phyloP scores from a whole-genome alignment of 2,113 vertebrate genomes.

The Uria lomvia region DNA sequence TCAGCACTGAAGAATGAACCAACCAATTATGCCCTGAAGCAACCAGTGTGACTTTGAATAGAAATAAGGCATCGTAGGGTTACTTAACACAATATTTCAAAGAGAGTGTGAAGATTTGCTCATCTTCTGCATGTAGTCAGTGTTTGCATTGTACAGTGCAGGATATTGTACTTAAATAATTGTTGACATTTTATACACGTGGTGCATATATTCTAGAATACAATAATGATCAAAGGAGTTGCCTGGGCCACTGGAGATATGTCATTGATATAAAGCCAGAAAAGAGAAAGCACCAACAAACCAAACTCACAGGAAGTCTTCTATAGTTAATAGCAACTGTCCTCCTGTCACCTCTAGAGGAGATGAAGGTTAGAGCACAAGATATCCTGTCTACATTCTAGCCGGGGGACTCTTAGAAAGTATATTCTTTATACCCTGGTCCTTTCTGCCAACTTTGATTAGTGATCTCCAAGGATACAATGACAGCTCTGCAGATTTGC shows the following conservation, averaged over 20 bases:
- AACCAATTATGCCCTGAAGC: slow-evolving; percentile 51
- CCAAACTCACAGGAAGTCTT: neutral
- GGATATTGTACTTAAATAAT: neutral
- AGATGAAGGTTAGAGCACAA: neutral
- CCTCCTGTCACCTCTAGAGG: neutral
- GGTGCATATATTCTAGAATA: neutral
- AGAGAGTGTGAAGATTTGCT: neutral
- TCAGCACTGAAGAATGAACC: slow-evolving; percentile 9
- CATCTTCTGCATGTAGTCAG: neutral
- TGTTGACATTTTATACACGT: neutral
- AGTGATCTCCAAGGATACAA: neutral
- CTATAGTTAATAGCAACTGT: neutral
- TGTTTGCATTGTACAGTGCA: neutral
- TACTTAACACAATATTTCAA: slow-evolving; percentile 33
- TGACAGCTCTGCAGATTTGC: neutral
- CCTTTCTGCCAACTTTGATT: neutral
- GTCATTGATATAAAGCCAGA: neutral
- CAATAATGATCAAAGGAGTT: neutral
- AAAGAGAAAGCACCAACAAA: slow-evolving; percentile 6
- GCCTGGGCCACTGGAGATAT: neutral
- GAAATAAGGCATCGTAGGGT: neutral
- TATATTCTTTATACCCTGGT: neutral
- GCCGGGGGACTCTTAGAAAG: neutral
- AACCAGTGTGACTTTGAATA: slow-evolving; percentile 45
- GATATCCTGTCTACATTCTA: neutral